A percentile compares a stretch with the other conserved stretches of the same genome.
These are phyloP conservation scores for Folsomia candida DNA, from an alignment of 2,888 invertebrate genomes.

Conservation along the genomic window DNA sequence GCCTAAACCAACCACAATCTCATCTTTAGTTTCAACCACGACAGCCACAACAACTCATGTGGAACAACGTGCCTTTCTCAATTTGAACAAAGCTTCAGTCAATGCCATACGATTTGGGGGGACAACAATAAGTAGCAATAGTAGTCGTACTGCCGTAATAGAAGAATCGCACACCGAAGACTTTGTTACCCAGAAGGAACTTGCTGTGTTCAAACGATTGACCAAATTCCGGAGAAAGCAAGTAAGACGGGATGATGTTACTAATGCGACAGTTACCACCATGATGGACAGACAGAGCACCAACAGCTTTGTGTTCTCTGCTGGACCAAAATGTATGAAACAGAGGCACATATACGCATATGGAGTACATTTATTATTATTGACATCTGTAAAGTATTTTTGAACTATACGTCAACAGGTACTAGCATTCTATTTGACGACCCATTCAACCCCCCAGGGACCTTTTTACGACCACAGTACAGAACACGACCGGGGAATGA, in stretches of 20 bases:
- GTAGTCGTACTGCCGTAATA: not conserved
- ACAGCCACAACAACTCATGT: constrained; percentile 8
- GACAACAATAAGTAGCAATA: not conserved
- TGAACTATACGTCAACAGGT: constrained; percentile 15
- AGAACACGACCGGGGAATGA: not conserved
- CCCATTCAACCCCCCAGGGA: constrained; percentile 46
- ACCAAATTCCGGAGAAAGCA: constrained; percentile 34
- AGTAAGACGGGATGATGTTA: not conserved
- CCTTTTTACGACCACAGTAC: not conserved
- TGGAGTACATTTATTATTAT: not conserved
- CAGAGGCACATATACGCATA: not conserved
- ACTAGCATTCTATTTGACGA: constrained; percentile 49
- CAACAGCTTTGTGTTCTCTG: not conserved
- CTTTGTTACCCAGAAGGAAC: constrained; percentile 2
- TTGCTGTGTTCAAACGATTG: constrained; percentile 21
- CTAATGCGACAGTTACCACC: not conserved
- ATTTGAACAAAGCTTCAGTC: constrained; percentile 39
- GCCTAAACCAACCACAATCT: not conserved
- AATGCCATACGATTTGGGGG: constrained; percentile 33
- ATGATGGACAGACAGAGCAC: not conserved
- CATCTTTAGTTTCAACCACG: not conserved
- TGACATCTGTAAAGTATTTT: not conserved
- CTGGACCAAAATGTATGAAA: constrained; percentile 10
- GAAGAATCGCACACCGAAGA: constrained; percentile 1
- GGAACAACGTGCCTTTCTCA: constrained; percentile 32